Percentiles rank a stretch among this genome's conserved stretches.
Evolutionary conservation across 2,797 vertebrate genomes (phyloP).

Genomic region (Alca torda): DNA sequence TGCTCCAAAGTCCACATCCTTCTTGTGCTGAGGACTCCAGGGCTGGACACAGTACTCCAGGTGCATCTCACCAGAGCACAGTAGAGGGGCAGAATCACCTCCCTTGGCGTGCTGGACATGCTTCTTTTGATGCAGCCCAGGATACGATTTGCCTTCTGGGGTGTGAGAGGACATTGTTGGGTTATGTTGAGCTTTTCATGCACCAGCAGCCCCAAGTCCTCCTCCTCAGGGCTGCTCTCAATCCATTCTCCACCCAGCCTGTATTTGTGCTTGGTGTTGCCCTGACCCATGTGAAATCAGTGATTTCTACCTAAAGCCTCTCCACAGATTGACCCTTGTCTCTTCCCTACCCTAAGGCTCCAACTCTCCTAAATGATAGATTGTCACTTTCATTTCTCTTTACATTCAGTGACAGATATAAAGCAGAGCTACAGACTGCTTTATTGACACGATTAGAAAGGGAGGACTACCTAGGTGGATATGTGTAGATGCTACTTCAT

Average conservation of each 20-base stretch:
- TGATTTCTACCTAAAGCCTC: not conserved
- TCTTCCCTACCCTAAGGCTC: not conserved
- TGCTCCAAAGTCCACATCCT: not conserved
- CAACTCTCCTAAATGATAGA: not conserved
- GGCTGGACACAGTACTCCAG: not conserved
- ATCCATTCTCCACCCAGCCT: not conserved
- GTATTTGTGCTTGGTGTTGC: not conserved
- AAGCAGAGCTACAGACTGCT: not conserved
- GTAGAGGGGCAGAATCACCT: not conserved
- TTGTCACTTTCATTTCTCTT: not conserved
- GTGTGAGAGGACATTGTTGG: not conserved
- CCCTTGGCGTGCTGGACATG: not conserved
- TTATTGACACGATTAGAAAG: not conserved
- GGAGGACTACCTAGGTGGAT: not conserved
- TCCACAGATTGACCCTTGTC: not conserved
- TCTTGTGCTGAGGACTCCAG: not conserved
- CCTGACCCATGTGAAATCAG: not conserved
- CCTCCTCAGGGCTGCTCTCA: not conserved
- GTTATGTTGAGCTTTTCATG: not conserved
- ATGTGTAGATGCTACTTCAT: not conserved
- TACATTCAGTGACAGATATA: not conserved
- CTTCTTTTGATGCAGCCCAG: not conserved
- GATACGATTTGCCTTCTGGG: not conserved
- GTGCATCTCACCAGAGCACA: no score
- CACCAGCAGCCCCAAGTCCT: not conserved